Evolutionary conservation across 2,888 invertebrate species (phyloP).

Genomic region (Rhorus exstirpatorius): DNA sequence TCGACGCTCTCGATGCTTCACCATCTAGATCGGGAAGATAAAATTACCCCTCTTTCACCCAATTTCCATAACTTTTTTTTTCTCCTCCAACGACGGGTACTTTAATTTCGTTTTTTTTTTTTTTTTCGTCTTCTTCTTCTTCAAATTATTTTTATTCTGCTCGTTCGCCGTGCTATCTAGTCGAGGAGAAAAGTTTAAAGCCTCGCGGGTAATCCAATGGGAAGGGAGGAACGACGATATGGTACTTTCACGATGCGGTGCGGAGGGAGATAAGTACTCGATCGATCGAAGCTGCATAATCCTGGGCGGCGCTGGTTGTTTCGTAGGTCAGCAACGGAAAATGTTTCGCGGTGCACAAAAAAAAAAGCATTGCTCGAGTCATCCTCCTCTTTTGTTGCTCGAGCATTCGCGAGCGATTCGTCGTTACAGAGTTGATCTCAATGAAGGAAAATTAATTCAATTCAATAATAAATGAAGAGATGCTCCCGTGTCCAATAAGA

Average conservation of each 20-base stretch:
- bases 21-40: not conserved
- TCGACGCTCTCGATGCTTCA: not conserved
- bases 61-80: slow-evolving; percentile 45
- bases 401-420: no score
- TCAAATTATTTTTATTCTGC: slow-evolving; percentile 29
- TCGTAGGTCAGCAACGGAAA: not conserved
- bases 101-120: not conserved
- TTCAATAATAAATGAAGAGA: no score
- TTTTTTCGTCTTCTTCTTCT: not conserved
- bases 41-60: slow-evolving; percentile 15
- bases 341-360: not conserved
- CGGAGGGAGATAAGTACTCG: slow-evolving; percentile 11
- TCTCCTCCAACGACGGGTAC: slow-evolving; percentile 1
- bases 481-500: no score
- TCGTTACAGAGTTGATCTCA: no score
- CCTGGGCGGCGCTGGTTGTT: slow-evolving; percentile 15
- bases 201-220: slow-evolving; percentile 42
- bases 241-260: not conserved
- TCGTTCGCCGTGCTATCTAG: slow-evolving; percentile 30
- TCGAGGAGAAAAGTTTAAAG: slow-evolving; percentile 50
- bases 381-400: no score
- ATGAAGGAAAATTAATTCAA: no score
- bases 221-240: slow-evolving; percentile 12
- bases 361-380: no score
- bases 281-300: slow-evolving; percentile 48